Percentiles rank a stretch among this genome's conserved stretches.
Conservation (phyloP, 2,888 invertebrate species). For the Vesta saturnalis region DNA sequence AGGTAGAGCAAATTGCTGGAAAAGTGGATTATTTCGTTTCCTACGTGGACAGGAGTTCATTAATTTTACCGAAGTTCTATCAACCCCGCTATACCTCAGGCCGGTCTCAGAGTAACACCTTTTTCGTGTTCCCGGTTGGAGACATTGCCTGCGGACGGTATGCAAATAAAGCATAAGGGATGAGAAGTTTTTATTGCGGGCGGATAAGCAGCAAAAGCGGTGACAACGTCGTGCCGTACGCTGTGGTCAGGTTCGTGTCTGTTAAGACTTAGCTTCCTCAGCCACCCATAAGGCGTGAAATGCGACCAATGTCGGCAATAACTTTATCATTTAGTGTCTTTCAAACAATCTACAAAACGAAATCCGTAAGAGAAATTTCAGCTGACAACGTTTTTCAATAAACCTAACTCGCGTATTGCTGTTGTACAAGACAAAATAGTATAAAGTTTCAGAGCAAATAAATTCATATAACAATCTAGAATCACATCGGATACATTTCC, state of each 20-base stretch:
- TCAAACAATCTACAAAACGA: conserved; percentile 30
- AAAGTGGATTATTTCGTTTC: conserved; percentile 62
- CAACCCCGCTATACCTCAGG: conserved; percentile 43
- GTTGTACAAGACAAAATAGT: conserved; percentile 37
- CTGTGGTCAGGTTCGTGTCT: conserved; percentile 47
- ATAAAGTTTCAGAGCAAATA: conserved; percentile 53
- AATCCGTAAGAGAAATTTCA: conserved; percentile 42
- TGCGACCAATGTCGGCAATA: conserved; percentile 41
- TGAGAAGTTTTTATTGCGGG: conserved; percentile 39
- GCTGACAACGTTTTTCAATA: conserved; percentile 45
- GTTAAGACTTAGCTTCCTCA: conserved; percentile 45
- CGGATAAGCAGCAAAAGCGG: conserved; percentile 25
- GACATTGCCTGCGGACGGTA: conserved; percentile 59
- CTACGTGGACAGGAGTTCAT: conserved; percentile 62
- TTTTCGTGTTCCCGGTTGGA: conserved; percentile 62
- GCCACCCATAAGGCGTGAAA: conserved; percentile 42
- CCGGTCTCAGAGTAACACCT: conserved; percentile 60
- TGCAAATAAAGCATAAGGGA: conserved; percentile 59
- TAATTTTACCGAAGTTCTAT: conserved; percentile 57
- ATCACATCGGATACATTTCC: conserved; percentile 50
- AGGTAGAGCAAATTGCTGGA: conserved; percentile 61
- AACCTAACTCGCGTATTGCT: conserved; percentile 31
- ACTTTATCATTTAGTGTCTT: conserved; percentile 43
- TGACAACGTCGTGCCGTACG: conserved; percentile 21
- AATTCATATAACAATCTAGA: conserved; percentile 51